A percentile compares a stretch with the other conserved stretches of the same genome.
Conservation (phyloP, 2,113 vertebrate genomes). For the Apodemus sylvaticus region DNA sequence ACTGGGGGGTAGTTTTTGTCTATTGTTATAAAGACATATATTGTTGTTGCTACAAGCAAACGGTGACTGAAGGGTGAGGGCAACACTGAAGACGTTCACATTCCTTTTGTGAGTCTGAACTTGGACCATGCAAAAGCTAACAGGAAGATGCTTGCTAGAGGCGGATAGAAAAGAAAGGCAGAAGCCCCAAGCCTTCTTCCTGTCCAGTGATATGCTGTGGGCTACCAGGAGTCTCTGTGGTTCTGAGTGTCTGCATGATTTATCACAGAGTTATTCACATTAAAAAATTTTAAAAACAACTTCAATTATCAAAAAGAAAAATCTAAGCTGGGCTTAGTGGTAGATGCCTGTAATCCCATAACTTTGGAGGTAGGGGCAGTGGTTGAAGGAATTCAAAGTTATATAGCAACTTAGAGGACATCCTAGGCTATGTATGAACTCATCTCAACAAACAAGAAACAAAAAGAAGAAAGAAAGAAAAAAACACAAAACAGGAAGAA, state of each 20-base stretch:
- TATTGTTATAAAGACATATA: background rate
- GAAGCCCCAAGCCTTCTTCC: background rate
- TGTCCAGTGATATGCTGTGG: background rate
- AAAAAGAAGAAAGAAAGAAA: background rate
- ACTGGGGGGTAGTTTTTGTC: background rate
- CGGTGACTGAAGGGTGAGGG: background rate
- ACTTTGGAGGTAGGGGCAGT: background rate
- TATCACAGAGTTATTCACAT: background rate
- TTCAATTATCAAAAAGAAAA: background rate
- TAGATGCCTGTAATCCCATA: background rate
- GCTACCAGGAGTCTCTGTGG: background rate
- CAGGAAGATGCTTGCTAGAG: background rate
- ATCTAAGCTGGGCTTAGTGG: background rate
- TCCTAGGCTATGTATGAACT: background rate
- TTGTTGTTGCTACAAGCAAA: background rate
- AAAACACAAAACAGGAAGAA: background rate
- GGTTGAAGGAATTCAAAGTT: background rate
- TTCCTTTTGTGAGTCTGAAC: background rate
- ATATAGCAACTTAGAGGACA: background rate
- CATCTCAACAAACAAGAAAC: background rate
- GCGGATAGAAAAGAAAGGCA: background rate
- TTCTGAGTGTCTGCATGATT: rapidly evolving
- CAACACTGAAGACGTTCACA: background rate
- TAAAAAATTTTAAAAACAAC: background rate
- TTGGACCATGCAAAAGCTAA: background rate